A percentile compares a stretch with the other conserved stretches of the same genome.
These are phyloP conservation scores for Salvator merianae DNA, from an alignment of 2,113 vertebrate genomes.

Conservation along the genomic window DNA sequence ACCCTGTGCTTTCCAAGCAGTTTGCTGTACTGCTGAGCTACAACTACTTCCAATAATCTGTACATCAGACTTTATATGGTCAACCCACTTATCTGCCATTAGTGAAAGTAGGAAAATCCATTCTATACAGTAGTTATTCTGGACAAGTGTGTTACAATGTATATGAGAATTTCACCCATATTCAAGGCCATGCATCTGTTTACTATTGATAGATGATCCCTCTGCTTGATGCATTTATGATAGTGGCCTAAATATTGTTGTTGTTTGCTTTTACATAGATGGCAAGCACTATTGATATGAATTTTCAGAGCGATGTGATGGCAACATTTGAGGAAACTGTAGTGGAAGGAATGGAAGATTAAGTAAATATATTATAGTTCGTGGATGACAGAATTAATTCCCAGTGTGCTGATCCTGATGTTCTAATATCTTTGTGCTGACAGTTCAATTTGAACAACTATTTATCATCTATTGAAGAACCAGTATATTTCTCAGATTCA, in stretches of 20 bases:
- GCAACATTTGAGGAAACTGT: slow-evolving; percentile 88
- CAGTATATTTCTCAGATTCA: slow-evolving; percentile 5
- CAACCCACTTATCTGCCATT: too few species aligned
- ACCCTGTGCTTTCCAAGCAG: too few species aligned
- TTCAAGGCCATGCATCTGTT: neutral
- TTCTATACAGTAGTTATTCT: neutral
- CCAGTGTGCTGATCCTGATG: neutral
- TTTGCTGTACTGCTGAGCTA: too few species aligned
- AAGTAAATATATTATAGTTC: neutral
- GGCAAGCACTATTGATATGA: slow-evolving; percentile 84
- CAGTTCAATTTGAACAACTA: neutral
- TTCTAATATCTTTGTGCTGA: neutral
- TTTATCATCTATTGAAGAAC: slow-evolving; percentile 30
- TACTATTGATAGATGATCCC: neutral
- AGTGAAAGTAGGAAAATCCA: neutral
- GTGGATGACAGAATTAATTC: neutral
- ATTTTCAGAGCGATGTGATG: slow-evolving; percentile 88
- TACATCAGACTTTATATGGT: too few species aligned
- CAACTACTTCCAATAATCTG: too few species aligned
- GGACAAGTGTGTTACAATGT: too few species aligned
- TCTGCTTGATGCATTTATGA: neutral
- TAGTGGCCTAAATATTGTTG: slow-evolving; percentile 10
- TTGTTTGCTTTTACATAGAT: slow-evolving; percentile 74
- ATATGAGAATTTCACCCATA: neutral
- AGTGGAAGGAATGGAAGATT: slow-evolving; percentile 38